phyloP scores from a whole-genome alignment of 2,113 vertebrate species.

The Brachyhypopomus occidentalis region DNA sequence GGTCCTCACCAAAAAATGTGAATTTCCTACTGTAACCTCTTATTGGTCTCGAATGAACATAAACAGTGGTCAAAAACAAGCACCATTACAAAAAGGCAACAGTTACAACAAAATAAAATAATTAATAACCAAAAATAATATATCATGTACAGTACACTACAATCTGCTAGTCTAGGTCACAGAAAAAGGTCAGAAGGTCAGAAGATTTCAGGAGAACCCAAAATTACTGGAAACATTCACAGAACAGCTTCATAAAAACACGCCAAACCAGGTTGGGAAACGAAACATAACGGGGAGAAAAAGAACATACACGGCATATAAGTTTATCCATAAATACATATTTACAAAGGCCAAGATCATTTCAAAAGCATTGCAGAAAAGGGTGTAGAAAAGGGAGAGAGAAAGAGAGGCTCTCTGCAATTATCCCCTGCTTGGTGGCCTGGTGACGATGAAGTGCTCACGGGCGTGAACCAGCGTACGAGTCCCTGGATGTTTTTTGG shows the following conservation, averaged over 20 bases:
- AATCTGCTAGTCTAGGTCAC: constrained; percentile 45
- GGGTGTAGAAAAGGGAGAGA: constrained; percentile 72
- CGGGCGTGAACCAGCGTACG: constrained; percentile 74
- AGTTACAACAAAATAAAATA: constrained; percentile 38
- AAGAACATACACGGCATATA: constrained; percentile 60
- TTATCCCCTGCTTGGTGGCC: constrained; percentile 67
- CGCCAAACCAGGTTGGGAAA: constrained; percentile 30
- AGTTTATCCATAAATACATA: constrained; percentile 70
- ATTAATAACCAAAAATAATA: constrained; percentile 26
- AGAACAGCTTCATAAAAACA: constrained; percentile 40
- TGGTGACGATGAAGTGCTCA: constrained; percentile 57
- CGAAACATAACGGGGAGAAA: constrained; percentile 60
- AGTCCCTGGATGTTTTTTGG: constrained; percentile 93
- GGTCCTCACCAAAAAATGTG: background rate
- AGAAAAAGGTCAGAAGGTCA: constrained; percentile 39
- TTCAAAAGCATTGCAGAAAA: constrained; percentile 75
- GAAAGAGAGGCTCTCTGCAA: constrained; percentile 61
- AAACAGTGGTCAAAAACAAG: constrained; percentile 39
- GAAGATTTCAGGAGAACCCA: constrained; percentile 22
- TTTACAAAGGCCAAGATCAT: constrained; percentile 73
- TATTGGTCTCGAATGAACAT: background rate
- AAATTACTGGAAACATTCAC: constrained; percentile 25
- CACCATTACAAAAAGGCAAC: constrained; percentile 46
- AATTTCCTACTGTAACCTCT: background rate
- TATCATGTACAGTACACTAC: constrained; percentile 34